These are phyloP conservation scores for Melanaphis sacchari DNA, from an alignment of 1,140 invertebrate species.

Conservation along the genomic window DNA sequence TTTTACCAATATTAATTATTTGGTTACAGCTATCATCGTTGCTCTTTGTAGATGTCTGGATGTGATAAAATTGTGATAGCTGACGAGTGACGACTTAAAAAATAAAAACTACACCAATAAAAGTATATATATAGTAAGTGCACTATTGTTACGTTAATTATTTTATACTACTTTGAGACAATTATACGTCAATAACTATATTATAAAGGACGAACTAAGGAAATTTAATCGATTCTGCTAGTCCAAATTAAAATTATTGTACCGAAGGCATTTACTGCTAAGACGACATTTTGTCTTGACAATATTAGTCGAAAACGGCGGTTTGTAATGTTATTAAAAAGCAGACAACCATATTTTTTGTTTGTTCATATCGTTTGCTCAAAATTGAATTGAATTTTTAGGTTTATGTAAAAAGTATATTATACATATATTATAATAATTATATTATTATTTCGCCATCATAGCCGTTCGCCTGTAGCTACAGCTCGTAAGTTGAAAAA, in stretches of 20 bases:
- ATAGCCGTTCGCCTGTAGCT: not conserved
- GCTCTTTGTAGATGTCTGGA: too few relatives aligned
- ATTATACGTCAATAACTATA: not conserved
- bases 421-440: not conserved
- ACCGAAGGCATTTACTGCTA: not conserved
- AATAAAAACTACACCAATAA: too few relatives aligned
- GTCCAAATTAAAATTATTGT: not conserved
- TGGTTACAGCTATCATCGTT: too few relatives aligned
- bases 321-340: slow-evolving; percentile 39
- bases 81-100: too few relatives aligned
- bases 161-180: not conserved
- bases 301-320: not conserved
- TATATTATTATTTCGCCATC: not conserved
- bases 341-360: not conserved
- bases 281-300: not conserved
- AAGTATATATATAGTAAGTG: too few relatives aligned
- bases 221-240: not conserved
- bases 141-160: not conserved
- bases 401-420: not conserved
- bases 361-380: slow-evolving; percentile 33
- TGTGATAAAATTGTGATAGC: too few relatives aligned
- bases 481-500: not conserved
- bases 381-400: slow-evolving; percentile 22
- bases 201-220: not conserved
- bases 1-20: too few relatives aligned